Conservation (phyloP, 2,888 invertebrate species). For the Acrobasis repandana region DNA sequence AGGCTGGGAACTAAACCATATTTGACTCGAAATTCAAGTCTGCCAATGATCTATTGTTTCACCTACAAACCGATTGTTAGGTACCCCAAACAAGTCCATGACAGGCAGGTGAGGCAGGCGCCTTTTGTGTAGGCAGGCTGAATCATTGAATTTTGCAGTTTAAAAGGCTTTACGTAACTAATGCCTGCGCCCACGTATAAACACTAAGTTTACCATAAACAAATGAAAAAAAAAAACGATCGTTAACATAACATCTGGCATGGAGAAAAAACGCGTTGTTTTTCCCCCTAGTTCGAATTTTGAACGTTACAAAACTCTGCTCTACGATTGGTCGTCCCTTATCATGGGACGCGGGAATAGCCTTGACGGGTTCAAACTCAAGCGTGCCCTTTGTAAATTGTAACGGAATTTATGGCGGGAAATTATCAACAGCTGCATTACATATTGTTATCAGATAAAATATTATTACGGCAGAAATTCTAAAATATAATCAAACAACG, state of each 20-base stretch:
- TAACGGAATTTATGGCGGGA: constrained; percentile 53
- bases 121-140: constrained; percentile 11
- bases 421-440: constrained; percentile 7
- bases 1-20: neutral
- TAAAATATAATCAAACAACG: too few species aligned
- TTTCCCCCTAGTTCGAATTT: constrained; percentile 42
- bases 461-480: too few species aligned
- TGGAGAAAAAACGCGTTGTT: constrained; percentile 17
- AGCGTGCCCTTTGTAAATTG: constrained; percentile 51
- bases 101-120: neutral
- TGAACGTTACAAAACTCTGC: constrained; percentile 58
- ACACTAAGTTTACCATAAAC: too few species aligned
- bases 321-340: constrained; percentile 69
- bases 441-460: too few species aligned
- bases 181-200: too few species aligned
- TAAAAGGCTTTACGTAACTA: neutral
- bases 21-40: neutral
- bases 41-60: constrained; percentile 10
- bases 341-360: constrained; percentile 63
- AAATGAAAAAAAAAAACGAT: neutral
- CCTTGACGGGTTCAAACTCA: constrained; percentile 62
- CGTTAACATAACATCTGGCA: constrained; percentile 31
- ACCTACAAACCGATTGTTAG: constrained; percentile 12
- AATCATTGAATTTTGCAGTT: constrained; percentile 8
- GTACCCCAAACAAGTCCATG: constrained; percentile 6